Evolutionary conservation across 2,113 vertebrate species (phyloP).

Genomic region (Oncorhynchus nerka): DNA sequence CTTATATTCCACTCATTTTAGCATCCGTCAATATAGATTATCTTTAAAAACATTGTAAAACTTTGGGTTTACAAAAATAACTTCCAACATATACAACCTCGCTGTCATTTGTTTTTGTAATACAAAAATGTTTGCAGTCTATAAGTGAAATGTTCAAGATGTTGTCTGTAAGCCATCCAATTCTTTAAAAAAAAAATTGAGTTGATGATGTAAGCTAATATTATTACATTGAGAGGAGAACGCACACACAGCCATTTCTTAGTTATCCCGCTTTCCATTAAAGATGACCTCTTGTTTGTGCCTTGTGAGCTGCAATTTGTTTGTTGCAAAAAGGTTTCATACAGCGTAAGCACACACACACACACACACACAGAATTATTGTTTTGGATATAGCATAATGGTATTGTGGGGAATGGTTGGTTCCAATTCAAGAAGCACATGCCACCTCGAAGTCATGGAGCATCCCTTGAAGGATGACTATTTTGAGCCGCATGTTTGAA

Average conservation of each 20-base stretch:
- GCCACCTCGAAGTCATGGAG: not conserved
- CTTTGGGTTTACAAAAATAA: conserved; percentile 78
- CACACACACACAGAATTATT: conserved; percentile 36
- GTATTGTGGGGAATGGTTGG: not conserved
- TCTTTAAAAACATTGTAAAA: conserved; percentile 76
- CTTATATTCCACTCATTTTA: conserved; percentile 24
- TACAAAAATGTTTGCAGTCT: conserved; percentile 62
- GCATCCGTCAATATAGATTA: conserved; percentile 66
- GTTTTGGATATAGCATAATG: conserved; percentile 18
- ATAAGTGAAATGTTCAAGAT: conserved; percentile 44
- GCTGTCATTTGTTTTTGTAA: conserved; percentile 41
- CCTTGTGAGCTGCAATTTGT: conserved; percentile 30
- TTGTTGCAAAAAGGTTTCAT: conserved; percentile 11
- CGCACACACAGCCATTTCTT: conserved; percentile 32
- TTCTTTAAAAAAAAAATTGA: conserved; percentile 43
- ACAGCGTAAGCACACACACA: conserved; percentile 27
- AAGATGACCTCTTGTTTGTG: conserved; percentile 22
- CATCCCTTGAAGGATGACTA: not conserved
- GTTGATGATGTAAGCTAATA: conserved; percentile 31
- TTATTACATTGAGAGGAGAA: conserved; percentile 41
- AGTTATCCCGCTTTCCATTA: conserved; percentile 26
- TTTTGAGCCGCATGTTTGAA: conserved; percentile 9
- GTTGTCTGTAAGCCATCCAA: conserved; percentile 39
- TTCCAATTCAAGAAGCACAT: conserved; percentile 15
- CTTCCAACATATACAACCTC: conserved; percentile 61